Base-by-base conservation (phyloP, 2,888 invertebrate species). In the Eupithecia subfuscata region DNA sequence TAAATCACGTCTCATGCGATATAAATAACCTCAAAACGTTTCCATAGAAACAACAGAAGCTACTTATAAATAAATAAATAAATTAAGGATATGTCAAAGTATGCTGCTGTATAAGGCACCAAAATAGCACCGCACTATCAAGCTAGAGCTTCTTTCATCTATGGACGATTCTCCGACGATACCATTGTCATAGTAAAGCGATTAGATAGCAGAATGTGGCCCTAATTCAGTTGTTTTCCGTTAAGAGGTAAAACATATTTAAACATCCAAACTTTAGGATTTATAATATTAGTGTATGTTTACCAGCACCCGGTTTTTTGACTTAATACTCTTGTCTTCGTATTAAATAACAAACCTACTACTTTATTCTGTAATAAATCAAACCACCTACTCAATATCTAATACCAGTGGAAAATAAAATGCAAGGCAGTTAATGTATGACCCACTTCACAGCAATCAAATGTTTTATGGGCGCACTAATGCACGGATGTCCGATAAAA, bases 371-470 rank as follows among this genome's bases (percentile, higher is more conserved):
- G 22, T 22, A 68, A 68, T 68, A 68, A 68, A 68, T 68, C 43
- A 68, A 72, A 30, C 34, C 30, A 71, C 30, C 64, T 70, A 37
- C 70, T 73, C 56, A 52, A 74, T 67, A 67, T 45, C 65, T 4
- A 22, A 76, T 71, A 43, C 69, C 56, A 71, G 52, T 52, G 25
- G 68, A 43, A 56, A 71, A 70, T 72, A 64, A 73, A 71, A 75
- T 40, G 72, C 67, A 52, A 68, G 22, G 69, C 60, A 48, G 43
- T 68, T 25, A 68, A 68, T 40, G 40, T 25, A 14, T 71, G 68
- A 73, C 77, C 75, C 37, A 75, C 34, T 77, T 77, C 71, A 77
- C 73, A 75, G 71, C 65, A 73, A 69, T 74, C 52, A 71, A 73
- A 76, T 37, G 67, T 72, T 71, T 70, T 70, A 72, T 67, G 56